Evolutionary conservation across 1,140 invertebrate genomes (phyloP).

Genomic region (Caerostris darwini): DNA sequence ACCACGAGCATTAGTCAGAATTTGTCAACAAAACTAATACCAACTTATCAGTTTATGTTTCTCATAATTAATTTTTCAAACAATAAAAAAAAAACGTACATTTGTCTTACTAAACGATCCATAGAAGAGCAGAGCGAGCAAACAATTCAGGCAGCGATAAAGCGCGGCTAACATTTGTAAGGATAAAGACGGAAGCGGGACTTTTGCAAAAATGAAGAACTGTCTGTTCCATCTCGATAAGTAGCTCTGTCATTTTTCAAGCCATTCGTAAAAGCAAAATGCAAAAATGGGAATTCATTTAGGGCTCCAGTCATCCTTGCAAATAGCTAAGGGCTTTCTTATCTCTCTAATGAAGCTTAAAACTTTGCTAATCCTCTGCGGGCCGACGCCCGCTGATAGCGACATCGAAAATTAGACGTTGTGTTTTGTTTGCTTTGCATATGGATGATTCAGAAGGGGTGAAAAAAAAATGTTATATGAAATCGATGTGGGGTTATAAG

Average conservation of each 20-base stretch:
- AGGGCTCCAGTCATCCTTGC: slow-evolving; percentile 34
- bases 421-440: slow-evolving; percentile 54
- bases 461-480: slow-evolving; percentile 8
- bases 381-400: slow-evolving; percentile 68
- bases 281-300: slow-evolving; percentile 28
- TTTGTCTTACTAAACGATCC: slow-evolving; percentile 26
- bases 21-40: not conserved
- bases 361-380: slow-evolving; percentile 68
- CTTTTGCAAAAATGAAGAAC: slow-evolving; percentile 36
- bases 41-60: slow-evolving; percentile 34
- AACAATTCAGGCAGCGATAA: slow-evolving; percentile 10
- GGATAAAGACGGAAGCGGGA: slow-evolving; percentile 30
- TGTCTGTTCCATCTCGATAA: slow-evolving; percentile 75
- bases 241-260: slow-evolving; percentile 67
- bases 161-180: slow-evolving; percentile 45
- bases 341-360: slow-evolving; percentile 71
- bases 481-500: slow-evolving; percentile 38
- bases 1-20: slow-evolving; percentile 21
- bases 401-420: slow-evolving; percentile 49
- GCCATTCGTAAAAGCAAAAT: slow-evolving; percentile 31
- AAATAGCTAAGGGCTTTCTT: slow-evolving; percentile 44
- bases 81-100: not conserved
- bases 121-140: slow-evolving; percentile 24
- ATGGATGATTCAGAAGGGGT: not conserved
- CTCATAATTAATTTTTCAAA: slow-evolving; percentile 39